Evolutionary conservation across 2,113 vertebrate genomes (phyloP), one percentile per base, ranked within the genome.

Genomic region (Plecturocebus donacophilus): DNA sequence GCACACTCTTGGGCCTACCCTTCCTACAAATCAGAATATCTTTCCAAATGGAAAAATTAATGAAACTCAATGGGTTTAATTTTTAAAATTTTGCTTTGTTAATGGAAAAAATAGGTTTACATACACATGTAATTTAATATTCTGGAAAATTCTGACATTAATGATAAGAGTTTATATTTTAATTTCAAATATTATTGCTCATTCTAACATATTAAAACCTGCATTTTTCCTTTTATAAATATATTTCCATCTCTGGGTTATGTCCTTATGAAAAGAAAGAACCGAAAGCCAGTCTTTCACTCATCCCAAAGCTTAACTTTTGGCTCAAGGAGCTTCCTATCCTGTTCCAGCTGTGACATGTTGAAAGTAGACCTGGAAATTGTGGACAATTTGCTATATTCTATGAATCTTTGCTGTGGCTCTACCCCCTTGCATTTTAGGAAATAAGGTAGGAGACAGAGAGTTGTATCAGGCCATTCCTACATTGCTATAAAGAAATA

Each of bases 131-230:
- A 83, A 76, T 76, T 54, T 85, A 76, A 71, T 85, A 76, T 97
- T 87, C 79, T 96, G 54, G 68, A 79, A 95, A 91, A 47, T 82
- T 96, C 35, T 89, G 82, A 66, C 80, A 87, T 56, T 87, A 92
- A 84, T 68, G 68, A 95, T 93, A 93, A 96, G 80, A 58, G n/a
- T 87, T 85, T 87, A 86, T 23, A 13, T 92, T 97, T 96, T 93
- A 52, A 94, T 89, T 95, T 94, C 90, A 84, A 87, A 97, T 80
- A 64, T 79, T 75, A 75, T 68, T 94, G 56, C 64, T 96, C 58
- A 89, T 92, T 76, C 75, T 93, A 95, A 92, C 85, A 82, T 87
- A 90, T 12, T 70, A 89, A 97, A 97, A 90, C 32, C 75, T 96
- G 19, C 20, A 61, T 93, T 97, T 95, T 68, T 61, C 25, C 68